Evolutionary conservation across 1,140 invertebrate genomes (phyloP).

Genomic region (Lethrus apterus): DNA sequence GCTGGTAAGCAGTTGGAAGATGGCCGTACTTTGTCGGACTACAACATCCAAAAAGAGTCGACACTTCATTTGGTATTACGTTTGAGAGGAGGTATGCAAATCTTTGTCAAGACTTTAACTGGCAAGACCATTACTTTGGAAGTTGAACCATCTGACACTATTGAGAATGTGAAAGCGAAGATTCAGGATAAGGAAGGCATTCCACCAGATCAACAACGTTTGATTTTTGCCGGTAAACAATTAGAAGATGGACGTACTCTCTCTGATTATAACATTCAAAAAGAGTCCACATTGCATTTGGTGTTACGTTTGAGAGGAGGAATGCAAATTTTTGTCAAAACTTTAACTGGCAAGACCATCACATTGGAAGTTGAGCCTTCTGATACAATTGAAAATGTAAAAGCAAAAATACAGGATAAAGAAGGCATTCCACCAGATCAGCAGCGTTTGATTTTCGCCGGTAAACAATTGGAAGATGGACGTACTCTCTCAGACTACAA

Average conservation of each 20-base stretch:
- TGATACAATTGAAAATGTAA: conserved; percentile 73
- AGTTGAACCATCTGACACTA: conserved; percentile 66
- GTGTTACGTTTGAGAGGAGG: conserved; percentile 54
- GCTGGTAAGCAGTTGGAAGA: conserved; percentile 76
- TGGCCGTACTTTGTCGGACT: conserved; percentile 64
- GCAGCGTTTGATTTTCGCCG: conserved; percentile 61
- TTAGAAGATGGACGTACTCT: conserved; percentile 58
- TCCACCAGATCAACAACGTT: conserved; percentile 56
- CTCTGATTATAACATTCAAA: conserved; percentile 64
- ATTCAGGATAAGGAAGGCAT: conserved; percentile 68
- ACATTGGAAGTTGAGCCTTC: conserved; percentile 70
- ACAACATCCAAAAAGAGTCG: conserved; percentile 69
- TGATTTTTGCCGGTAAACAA: conserved; percentile 62
- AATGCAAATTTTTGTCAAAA: conserved; percentile 72
- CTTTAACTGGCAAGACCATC: conserved; percentile 69
- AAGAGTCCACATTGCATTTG: conserved; percentile 65
- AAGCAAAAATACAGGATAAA: conserved; percentile 70
- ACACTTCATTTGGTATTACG: conserved; percentile 61
- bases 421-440: conserved; percentile 62
- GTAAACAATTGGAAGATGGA: conserved; percentile 67
- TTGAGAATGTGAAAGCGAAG: conserved; percentile 72
- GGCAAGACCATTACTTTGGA: conserved; percentile 73
- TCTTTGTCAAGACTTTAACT: conserved; percentile 61
- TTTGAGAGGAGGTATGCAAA: conserved; percentile 58
- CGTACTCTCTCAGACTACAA: conserved; percentile 56